Evolutionary conservation across 37 sponge, comb jelly and placozoan species (phyloP).

Genomic region (Beroe ovata): DNA sequence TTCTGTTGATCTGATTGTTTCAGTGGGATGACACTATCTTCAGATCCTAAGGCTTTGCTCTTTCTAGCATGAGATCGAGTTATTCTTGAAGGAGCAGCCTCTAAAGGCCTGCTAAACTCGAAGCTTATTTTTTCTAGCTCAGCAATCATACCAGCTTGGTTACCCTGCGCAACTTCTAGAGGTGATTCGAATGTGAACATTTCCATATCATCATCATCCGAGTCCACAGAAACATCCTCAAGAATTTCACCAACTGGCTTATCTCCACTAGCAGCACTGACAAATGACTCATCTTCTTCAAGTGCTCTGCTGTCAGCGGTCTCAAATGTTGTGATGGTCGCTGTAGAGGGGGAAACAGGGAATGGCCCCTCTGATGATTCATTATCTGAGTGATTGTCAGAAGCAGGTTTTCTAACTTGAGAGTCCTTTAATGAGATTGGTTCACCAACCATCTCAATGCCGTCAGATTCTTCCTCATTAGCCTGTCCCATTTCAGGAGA

Average conservation of each 20-base stretch:
- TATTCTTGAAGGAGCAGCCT: neutral
- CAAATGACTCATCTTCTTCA: slow-evolving; percentile 7
- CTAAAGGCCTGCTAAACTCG: neutral
- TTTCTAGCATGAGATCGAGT: neutral
- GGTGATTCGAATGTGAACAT: neutral
- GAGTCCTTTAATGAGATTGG: neutral
- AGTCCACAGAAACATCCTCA: neutral
- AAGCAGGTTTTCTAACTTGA: neutral
- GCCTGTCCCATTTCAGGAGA: neutral
- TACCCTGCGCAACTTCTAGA: too few relatives aligned
- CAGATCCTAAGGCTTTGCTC: neutral
- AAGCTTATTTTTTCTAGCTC: neutral
- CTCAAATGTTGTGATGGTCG: neutral
- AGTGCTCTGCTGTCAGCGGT: neutral
- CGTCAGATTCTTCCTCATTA: neutral
- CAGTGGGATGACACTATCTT: neutral
- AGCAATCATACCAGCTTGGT: neutral
- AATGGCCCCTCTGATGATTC: neutral
- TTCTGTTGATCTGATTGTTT: neutral
- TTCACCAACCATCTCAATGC: neutral
- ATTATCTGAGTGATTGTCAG: neutral
- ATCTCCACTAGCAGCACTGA: neutral
- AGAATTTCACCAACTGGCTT: neutral
- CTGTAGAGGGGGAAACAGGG: neutral
- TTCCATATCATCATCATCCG: slow-evolving; percentile 10